phyloP scores from a whole-genome alignment of 1,140 invertebrate genomes.

The Ridgeia piscesae region DNA sequence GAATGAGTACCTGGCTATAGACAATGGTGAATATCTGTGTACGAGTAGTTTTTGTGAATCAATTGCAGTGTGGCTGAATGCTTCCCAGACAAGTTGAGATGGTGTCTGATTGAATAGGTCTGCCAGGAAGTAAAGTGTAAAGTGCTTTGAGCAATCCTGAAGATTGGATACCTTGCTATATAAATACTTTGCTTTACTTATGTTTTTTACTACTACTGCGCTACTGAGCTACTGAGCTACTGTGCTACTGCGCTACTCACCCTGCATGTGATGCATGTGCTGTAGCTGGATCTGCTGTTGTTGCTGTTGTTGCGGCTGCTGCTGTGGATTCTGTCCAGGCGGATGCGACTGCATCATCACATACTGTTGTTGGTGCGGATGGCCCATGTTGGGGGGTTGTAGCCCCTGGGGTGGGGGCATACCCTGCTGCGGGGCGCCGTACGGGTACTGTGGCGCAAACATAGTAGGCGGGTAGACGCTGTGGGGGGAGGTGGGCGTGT shows the following conservation, averaged over 20 bases:
- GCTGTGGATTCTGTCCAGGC: constrained; percentile 3
- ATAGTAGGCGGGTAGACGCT: neutral
- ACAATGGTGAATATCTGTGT: too few species aligned
- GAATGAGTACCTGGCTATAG: too few species aligned
- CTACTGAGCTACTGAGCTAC: too few species aligned
- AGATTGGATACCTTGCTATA: too few species aligned
- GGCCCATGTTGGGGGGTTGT: neutral
- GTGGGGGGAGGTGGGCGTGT: constrained; percentile 41
- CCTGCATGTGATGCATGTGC: constrained; percentile 6
- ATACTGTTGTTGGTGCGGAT: constrained; percentile 10
- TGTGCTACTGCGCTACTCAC: neutral
- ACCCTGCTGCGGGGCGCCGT: neutral
- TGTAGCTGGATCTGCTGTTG: neutral
- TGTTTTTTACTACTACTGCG: too few species aligned
- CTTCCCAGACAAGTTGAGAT: too few species aligned
- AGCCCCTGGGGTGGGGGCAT: neutral
- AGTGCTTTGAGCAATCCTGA: too few species aligned
- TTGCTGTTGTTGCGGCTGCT: neutral
- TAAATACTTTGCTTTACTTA: too few species aligned
- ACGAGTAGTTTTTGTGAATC: too few species aligned
- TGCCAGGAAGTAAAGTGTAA: too few species aligned
- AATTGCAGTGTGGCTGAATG: too few species aligned
- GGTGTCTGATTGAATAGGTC: too few species aligned
- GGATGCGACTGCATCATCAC: neutral
- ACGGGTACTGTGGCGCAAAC: neutral